These are phyloP conservation scores for Epizoanthus rinbou DNA, from an alignment of 92 coral and sea anemone species.

Conservation along the genomic window DNA sequence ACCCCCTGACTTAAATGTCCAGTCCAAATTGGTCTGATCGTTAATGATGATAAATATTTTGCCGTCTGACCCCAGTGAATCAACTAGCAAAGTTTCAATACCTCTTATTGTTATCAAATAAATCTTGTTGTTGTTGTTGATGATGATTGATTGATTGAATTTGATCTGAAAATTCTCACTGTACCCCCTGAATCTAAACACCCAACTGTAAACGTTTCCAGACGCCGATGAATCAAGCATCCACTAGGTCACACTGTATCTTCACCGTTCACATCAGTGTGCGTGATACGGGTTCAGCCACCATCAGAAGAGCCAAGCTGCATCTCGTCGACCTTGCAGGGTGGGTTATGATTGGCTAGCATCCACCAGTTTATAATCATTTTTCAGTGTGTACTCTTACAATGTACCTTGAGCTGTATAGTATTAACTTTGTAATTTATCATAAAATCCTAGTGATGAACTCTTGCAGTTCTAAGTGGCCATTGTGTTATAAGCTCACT, in stretches of 20 bases:
- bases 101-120: too few species aligned
- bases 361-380: background rate
- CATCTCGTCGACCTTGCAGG: slow-evolving; percentile 99
- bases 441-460: too few species aligned
- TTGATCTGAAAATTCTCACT: too few species aligned
- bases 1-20: too few species aligned
- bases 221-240: slow-evolving; percentile 99
- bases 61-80: slow-evolving; percentile 51
- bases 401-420: background rate
- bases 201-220: slow-evolving; percentile 18
- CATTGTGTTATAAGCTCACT: background rate
- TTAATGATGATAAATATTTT: background rate
- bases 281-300: slow-evolving; percentile 91
- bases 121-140: too few species aligned
- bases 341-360: slow-evolving; percentile 42
- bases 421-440: background rate
- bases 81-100: background rate
- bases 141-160: too few species aligned
- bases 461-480: too few species aligned
- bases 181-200: too few species aligned
- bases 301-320: slow-evolving; percentile 92
- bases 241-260: slow-evolving; percentile 96
- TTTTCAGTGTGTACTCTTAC: background rate
- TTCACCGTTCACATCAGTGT: slow-evolving; percentile 91
- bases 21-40: too few species aligned